Evolutionary conservation across 1,140 invertebrate genomes (phyloP), one percentile per base, ranked within the genome.

Genomic region (Drosophila mojavensis): DNA sequence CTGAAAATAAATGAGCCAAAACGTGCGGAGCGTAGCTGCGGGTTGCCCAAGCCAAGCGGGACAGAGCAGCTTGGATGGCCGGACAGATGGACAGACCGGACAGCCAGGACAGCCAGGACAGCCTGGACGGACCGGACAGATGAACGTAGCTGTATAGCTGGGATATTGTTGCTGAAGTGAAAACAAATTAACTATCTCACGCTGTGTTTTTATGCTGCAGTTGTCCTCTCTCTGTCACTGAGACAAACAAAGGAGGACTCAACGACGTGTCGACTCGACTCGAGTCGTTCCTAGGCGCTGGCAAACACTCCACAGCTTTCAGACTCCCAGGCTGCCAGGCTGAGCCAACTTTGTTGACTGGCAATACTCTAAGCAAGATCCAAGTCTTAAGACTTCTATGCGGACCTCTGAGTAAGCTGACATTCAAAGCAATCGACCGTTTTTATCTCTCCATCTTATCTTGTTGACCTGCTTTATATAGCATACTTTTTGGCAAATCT

Each of bases 111-210:
- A 13, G 11, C 30, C 5, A 17, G 26, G 15, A 45, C 33, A 11
- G 28, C 17, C 17, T 0, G 17, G 17, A 17, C 58, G 48, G 17
- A 48, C 20, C 4, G 26, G 15, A 45, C 33, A 11, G 28, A 33
- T 60, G 54, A 48, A 60, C 65, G 51, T 75, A 45, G 30, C 45
- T 67, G 54, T 56, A 60, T 58, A 66, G 54, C 63, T 33, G 47
- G 79, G 76, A 83, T 82, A 82, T 78, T 85, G 82, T 79, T 85
- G 82, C 65, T 88, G 79, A 89, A 89, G 83, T 89, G 83, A 88
- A 88, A 88, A 88, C 84, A 88, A 88, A 88, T 88, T 88, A 88
- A 88, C 83, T 88, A 88, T 88, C 83, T 88, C 83, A 88, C 79
- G 83, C 83, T 88, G 83, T 68, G 83, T 88, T 89, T 88, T 88